Evolutionary conservation across 2,113 vertebrate genomes (phyloP).

Genomic region (Ginglymostoma cirratum): DNA sequence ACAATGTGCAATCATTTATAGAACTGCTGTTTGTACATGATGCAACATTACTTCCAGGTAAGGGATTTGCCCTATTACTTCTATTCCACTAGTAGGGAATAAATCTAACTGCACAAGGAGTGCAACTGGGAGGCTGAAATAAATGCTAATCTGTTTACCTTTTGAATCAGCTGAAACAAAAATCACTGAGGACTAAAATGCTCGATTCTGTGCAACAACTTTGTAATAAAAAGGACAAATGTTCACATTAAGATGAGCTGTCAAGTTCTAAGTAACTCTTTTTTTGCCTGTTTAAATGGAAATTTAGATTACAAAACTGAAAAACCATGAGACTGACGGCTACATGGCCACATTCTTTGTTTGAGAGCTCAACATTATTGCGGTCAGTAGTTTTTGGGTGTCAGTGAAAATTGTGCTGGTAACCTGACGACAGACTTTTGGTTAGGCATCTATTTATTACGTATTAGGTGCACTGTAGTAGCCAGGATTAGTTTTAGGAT

Average conservation of each 20-base stretch:
- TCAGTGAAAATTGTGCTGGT: neutral
- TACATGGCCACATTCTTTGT: neutral
- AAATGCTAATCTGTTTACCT: neutral
- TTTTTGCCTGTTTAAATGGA: neutral
- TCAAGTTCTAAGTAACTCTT: neutral
- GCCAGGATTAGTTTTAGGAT: no score
- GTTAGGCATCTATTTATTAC: neutral
- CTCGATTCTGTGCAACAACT: neutral
- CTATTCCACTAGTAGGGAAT: no score
- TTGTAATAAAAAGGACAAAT: neutral
- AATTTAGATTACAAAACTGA: no score
- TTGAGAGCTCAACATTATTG: neutral
- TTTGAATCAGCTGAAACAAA: neutral
- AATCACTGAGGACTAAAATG: neutral
- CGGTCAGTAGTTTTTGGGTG: neutral
- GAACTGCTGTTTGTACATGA: neutral
- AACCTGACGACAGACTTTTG: neutral
- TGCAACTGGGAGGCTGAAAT: neutral
- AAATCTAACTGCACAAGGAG: neutral
- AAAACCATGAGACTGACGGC: no score
- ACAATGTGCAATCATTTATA: conserved; percentile 9
- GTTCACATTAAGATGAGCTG: neutral
- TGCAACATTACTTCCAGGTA: neutral
- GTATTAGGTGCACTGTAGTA: neutral
- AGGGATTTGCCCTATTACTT: neutral